Conservation (phyloP, 2,888 invertebrate genomes). For the Lepeophtheirus nordmannii region DNA sequence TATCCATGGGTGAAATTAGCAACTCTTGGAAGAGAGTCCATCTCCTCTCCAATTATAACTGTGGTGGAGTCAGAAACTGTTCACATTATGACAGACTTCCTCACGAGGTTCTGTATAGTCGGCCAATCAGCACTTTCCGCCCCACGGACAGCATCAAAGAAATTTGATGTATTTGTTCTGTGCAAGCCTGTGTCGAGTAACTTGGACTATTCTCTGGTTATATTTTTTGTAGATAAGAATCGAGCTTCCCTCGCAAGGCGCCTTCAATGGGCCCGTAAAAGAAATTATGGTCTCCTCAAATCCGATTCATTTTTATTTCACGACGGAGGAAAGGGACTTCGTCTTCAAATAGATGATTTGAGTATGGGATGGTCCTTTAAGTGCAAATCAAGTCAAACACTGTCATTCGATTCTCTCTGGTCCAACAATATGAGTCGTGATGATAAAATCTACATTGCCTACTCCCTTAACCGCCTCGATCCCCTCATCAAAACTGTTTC, state of each 20-base stretch:
- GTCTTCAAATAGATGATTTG: background rate
- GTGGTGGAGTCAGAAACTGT: conserved; percentile 10
- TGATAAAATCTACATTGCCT: background rate
- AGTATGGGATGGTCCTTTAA: conserved; percentile 6
- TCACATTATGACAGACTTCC: conserved; percentile 21
- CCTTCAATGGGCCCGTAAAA: background rate
- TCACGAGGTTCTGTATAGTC: conserved; percentile 17
- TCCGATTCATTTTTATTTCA: conserved; percentile 4
- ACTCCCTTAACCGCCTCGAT: conserved; percentile 8
- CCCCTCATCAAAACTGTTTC: conserved; percentile 14
- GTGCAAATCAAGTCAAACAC: background rate
- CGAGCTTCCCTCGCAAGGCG: background rate
- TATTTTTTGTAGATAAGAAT: background rate
- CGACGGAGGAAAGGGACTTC: background rate
- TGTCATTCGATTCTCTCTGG: conserved; percentile 4
- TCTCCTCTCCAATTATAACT: conserved; percentile 16
- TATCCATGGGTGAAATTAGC: conserved; percentile 20
- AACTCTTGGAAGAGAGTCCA: conserved; percentile 7
- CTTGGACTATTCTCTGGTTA: conserved; percentile 11
- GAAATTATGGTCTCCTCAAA: conserved; percentile 1
- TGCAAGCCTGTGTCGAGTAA: conserved; percentile 8
- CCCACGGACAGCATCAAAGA: background rate
- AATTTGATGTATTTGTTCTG: conserved; percentile 9
- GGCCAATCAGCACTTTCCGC: conserved; percentile 5
- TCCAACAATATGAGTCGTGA: background rate